A percentile compares a stretch with the other conserved stretches of the same genome.
These are phyloP conservation scores for Puma concolor DNA, from an alignment of 2,113 vertebrate genomes.

Conservation along the genomic window DNA sequence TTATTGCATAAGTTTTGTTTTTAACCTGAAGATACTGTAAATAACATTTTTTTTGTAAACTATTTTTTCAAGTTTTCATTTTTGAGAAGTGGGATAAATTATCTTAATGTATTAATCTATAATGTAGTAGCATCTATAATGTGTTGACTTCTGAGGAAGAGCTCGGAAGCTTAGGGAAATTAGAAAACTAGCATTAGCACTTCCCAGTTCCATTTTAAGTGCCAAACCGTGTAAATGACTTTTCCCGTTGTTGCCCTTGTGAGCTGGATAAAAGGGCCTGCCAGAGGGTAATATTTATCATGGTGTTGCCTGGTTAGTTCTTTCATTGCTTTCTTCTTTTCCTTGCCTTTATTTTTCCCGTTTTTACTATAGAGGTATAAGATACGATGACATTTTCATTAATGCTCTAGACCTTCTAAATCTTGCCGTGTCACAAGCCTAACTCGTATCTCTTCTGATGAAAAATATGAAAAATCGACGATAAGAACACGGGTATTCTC, in stretches of 20 bases:
- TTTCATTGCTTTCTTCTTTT: constrained; percentile 41
- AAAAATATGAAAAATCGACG: constrained; percentile 41
- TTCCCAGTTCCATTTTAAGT: constrained; percentile 59
- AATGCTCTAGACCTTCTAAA: constrained; percentile 22
- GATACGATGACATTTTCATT: constrained; percentile 38
- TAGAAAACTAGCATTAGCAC: background rate
- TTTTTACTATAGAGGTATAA: background rate
- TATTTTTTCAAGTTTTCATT: constrained; percentile 12
- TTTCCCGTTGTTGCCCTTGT: constrained; percentile 41
- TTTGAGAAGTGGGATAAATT: constrained; percentile 61
- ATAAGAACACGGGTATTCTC: constrained; percentile 31
- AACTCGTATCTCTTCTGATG: constrained; percentile 51
- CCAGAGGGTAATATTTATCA: constrained; percentile 4
- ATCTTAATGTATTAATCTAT: constrained; percentile 42
- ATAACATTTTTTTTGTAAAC: constrained; percentile 61
- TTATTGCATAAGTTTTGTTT: constrained; percentile 33
- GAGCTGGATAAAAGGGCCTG: constrained; percentile 1
- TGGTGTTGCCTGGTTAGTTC: background rate
- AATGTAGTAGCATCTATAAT: background rate
- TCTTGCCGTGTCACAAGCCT: constrained; percentile 8
- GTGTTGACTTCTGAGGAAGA: constrained; percentile 47
- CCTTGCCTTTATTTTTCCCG: constrained; percentile 1
- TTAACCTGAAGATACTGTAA: constrained; percentile 39
- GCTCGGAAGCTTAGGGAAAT: constrained; percentile 53
- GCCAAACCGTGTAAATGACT: background rate